Conservation (phyloP, 2,797 vertebrate genomes). For the Menidia menidia region DNA sequence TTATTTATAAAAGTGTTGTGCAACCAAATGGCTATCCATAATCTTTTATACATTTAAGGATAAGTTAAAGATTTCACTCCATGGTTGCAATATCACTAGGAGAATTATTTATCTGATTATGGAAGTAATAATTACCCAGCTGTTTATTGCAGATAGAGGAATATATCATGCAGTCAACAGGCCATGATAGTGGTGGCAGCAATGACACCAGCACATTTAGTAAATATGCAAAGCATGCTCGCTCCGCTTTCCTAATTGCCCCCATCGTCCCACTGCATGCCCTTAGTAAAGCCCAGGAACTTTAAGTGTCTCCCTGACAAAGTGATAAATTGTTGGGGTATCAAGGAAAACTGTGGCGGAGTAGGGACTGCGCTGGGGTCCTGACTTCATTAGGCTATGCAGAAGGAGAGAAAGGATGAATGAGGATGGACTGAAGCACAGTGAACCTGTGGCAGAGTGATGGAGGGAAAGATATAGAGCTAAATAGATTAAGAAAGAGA, state of each 20-base stretch:
- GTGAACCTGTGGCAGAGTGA: conserved; percentile 64
- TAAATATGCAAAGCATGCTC: conserved; percentile 98
- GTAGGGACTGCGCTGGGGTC: conserved; percentile 82
- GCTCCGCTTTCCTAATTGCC: conserved; percentile 93
- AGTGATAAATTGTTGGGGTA: conserved; percentile 99
- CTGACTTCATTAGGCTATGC: conserved; percentile 99
- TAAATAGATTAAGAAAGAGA: conserved; percentile 47
- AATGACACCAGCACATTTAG: conserved; percentile 95
- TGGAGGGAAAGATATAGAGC: conserved; percentile 34
- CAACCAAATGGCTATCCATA: conserved; percentile 86
- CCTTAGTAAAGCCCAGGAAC: conserved; percentile 97
- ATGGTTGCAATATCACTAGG: conserved; percentile 87
- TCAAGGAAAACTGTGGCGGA: conserved; percentile 91
- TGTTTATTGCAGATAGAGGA: conserved; percentile 99
- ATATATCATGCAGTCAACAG: conserved; percentile 99
- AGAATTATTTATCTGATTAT: conserved; percentile 97
- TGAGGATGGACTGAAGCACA: conserved; percentile 91
- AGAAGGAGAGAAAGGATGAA: conserved; percentile 88
- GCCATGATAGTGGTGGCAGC: conserved; percentile 87
- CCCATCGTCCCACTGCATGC: conserved; percentile 91
- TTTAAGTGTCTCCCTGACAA: conserved; percentile 98
- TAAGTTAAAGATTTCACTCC: conserved; percentile 89
- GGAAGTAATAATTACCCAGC: conserved; percentile 98
- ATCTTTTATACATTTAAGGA: conserved; percentile 73
- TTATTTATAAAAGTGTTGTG: conserved; percentile 46